A percentile compares a stretch with the other conserved stretches of the same genome.
Evolutionary conservation across 2,797 vertebrate genomes (phyloP).

Genomic region (Tenualosa ilisha): DNA sequence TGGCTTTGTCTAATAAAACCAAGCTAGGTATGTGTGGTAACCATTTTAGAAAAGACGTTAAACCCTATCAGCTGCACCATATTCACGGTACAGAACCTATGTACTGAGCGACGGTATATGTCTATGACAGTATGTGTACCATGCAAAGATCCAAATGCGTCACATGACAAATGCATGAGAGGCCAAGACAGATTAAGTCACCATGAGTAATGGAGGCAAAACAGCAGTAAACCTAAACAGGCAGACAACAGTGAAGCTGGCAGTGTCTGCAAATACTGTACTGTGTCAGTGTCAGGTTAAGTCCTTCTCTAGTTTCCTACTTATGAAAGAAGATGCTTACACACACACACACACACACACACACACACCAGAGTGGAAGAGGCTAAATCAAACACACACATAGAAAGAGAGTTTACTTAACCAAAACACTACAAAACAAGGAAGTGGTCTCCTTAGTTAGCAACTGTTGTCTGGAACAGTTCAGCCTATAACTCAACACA

Average conservation of each 20-base stretch:
- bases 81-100: too few relatives aligned
- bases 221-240: constrained; percentile 29
- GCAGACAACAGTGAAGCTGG: constrained; percentile 26
- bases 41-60: too few relatives aligned
- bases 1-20: too few relatives aligned
- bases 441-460: not conserved
- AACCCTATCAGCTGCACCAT: too few relatives aligned
- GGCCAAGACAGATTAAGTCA: not conserved
- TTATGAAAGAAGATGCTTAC: not conserved
- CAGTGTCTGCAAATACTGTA: not conserved
- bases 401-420: not conserved
- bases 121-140: too few relatives aligned
- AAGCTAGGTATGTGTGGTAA: too few relatives aligned
- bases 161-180: not conserved
- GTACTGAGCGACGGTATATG: not conserved
- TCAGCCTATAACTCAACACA: not conserved
- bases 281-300: not conserved
- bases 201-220: not conserved
- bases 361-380: constrained; percentile 22
- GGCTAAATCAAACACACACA: not conserved
- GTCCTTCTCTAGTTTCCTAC: not conserved
- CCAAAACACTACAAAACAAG: not conserved
- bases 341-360: constrained; percentile 36
- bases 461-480: not conserved
- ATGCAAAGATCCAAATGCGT: too few relatives aligned